Evolutionary conservation across 64 coral and sea anemone genomes (phyloP).

Genomic region (Montipora sp.): DNA sequence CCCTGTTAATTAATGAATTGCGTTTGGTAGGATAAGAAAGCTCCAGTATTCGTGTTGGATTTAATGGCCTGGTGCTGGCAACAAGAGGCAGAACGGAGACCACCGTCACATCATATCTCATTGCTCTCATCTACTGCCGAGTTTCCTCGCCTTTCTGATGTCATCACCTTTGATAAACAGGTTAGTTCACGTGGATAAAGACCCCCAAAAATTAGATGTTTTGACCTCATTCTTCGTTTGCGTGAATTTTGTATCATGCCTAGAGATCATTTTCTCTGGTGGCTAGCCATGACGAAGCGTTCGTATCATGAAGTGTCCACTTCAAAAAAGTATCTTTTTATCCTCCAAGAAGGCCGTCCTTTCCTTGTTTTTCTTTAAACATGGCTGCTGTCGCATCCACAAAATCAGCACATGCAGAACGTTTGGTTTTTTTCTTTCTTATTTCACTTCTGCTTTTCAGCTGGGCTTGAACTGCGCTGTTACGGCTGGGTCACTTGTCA

Average conservation of each 20-base stretch:
- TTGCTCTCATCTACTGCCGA: constrained; percentile 78
- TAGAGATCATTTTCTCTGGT: no score
- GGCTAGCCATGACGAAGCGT: no score
- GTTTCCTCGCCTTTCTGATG: constrained; percentile 94
- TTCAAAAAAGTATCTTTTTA: no score
- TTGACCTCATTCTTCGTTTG: no score
- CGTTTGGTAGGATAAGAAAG: constrained; percentile 80
- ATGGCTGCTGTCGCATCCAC: no score
- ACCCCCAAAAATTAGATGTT: neutral
- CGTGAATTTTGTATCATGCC: no score
- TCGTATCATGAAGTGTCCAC: no score
- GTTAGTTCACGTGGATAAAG: neutral
- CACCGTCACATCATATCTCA: constrained; percentile 78
- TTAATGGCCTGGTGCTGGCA: constrained; percentile 98
- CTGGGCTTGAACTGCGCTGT: constrained; percentile 86
- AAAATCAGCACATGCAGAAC: no score
- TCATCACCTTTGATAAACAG: constrained; percentile 94
- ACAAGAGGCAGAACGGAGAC: constrained; percentile 86
- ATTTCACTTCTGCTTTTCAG: neutral
- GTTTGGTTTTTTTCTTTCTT: neutral
- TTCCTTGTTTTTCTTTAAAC: no score
- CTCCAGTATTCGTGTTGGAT: constrained; percentile 89
- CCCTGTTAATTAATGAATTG: neutral
- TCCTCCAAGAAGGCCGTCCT: no score
- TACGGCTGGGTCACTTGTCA: constrained; percentile 88